Evolutionary conservation across 2,888 invertebrate genomes (phyloP), one percentile per base, ranked within the genome.

Genomic region (Clivina fossor): DNA sequence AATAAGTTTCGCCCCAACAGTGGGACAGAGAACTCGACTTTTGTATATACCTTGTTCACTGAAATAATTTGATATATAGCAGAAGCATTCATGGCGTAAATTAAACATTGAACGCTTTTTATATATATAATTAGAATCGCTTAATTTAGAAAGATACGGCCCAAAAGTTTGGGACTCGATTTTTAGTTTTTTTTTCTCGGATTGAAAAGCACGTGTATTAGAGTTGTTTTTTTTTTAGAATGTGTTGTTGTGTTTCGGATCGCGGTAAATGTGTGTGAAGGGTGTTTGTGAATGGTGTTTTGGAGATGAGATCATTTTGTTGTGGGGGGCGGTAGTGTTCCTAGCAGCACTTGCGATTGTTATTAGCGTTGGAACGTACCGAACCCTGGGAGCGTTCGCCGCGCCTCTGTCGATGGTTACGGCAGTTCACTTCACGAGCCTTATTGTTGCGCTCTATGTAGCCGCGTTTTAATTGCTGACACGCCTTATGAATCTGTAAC

Each of bases 261-360:
- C 26, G 26, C 9, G 5, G 26, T 24, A 24, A 41, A 13, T 26
- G 18, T 15, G 28, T 43, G 16, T 47, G 47, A 33, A 33, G n/a
- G n/a, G 47, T 47, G 47, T 47, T 47, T 33, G 33, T 22, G 32
- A 15, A 33, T 24, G 5, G 26, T 24, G 26, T 24, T 24, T 24
- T 9, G 47, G 47, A 19, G 33, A 33, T 55, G 44, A 44, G 46
- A 44, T 33, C 46, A 54, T 44, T 11, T 44, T 33, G 38, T 33
- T 32, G 35, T 55, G 38, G 46, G 44, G n/a, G 33, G 38, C 40
- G 32, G 35, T 55, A 40, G 46, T 44, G n/a, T n/a, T 44, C 43
- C 44, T 44, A 65, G 71, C 71, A 77, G 73, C 77, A 77, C 72
- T 77, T 77, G 70, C 78, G 76, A 68, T 78, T 77, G 68, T 78